These are phyloP conservation scores for Cheilosia scutellata DNA, from an alignment of 2,888 invertebrate species.

Conservation along the genomic window DNA sequence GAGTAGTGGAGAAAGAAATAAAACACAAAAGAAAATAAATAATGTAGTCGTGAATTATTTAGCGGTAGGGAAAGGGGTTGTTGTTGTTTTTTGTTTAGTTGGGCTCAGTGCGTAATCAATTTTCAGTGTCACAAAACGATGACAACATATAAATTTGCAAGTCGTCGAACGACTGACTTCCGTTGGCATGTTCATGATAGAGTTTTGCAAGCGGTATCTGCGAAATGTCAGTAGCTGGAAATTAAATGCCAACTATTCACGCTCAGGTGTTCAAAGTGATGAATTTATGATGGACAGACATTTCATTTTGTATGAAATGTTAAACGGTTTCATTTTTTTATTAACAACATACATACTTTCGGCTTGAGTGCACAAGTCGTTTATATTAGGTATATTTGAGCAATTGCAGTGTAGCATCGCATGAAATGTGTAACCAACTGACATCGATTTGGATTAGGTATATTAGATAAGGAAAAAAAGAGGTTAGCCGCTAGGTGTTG, in stretches of 20 bases:
- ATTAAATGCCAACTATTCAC: constrained; percentile 66
- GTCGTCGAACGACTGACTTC: constrained; percentile 70
- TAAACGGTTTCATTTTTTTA: constrained; percentile 44
- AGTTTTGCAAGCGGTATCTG: constrained; percentile 48
- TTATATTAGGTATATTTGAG: background rate
- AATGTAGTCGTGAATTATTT: constrained; percentile 63
- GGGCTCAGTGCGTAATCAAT: constrained; percentile 70
- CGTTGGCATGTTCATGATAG: constrained; percentile 47
- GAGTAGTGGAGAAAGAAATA: background rate
- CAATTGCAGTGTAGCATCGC: constrained; percentile 4
- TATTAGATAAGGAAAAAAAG: background rate
- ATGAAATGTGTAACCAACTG: constrained; percentile 20
- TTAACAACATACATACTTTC: constrained; percentile 19
- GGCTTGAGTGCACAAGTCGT: constrained; percentile 36
- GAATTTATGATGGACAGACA: constrained; percentile 69
- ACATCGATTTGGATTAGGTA: constrained; percentile 5
- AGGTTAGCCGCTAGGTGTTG: background rate
- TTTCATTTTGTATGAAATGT: constrained; percentile 45
- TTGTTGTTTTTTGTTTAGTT: background rate
- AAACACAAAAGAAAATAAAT: constrained; percentile 48
- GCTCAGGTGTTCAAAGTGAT: constrained; percentile 71
- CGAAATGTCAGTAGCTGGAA: constrained; percentile 46
- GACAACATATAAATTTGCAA: constrained; percentile 72
- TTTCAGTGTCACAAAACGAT: constrained; percentile 65
- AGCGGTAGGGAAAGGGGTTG: constrained; percentile 27